Evolutionary conservation across 64 coral and sea anemone genomes (phyloP).

Genomic region (Acropora yongei): DNA sequence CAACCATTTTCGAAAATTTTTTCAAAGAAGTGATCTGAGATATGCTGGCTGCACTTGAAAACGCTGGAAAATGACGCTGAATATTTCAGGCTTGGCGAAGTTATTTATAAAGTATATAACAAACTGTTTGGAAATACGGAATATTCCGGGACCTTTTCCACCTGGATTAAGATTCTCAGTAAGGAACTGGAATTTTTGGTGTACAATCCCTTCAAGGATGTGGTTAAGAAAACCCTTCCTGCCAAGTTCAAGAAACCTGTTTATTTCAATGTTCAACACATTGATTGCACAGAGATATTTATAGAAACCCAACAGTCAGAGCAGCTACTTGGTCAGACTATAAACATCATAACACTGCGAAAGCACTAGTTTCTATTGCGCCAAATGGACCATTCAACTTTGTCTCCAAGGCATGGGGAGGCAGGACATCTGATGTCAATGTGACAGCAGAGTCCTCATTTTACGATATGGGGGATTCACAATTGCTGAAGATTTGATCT

Average conservation of each 20-base stretch:
- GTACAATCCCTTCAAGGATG: no score
- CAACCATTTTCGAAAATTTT: no score
- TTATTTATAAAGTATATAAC: no score
- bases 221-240: slow-evolving; percentile 12
- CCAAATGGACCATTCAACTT: slow-evolving; percentile 54
- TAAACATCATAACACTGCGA: slow-evolving; percentile 69
- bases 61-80: no score
- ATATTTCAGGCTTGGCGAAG: no score
- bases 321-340: slow-evolving; percentile 69
- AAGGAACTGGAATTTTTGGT: no score
- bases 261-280: slow-evolving; percentile 25
- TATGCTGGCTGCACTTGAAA: no score
- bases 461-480: slow-evolving; percentile 28
- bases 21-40: no score
- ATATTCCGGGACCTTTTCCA: no score
- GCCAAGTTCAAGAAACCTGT: slow-evolving; percentile 37
- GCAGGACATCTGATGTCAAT: slow-evolving; percentile 61
- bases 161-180: no score
- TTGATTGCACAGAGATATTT: neutral
- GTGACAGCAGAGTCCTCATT: slow-evolving; percentile 63
- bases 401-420: slow-evolving; percentile 57
- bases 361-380: slow-evolving; percentile 30
- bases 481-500: slow-evolving; percentile 9
- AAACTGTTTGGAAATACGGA: no score
- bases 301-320: slow-evolving; percentile 18